Base-by-base conservation (phyloP, 2,888 invertebrate species). In the Leptopterna dolabrata region DNA sequence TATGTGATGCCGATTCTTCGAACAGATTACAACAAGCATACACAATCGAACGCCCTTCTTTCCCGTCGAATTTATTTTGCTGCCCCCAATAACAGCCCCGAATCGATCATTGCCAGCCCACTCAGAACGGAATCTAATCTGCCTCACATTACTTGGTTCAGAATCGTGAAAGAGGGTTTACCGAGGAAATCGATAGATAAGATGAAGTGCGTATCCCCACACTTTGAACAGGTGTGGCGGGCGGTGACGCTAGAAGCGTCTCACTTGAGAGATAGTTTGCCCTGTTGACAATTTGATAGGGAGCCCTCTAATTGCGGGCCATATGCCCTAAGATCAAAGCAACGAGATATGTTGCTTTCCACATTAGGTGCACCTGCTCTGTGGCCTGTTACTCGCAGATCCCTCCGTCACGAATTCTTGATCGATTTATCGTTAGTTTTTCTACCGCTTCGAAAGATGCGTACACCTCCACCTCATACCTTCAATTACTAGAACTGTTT, bases 121-220 rank as follows among this genome's bases (percentile, higher is more conserved):
- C 63, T 63, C 63, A 63, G 24, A 11, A 24, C 63, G 63, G 24
- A 63, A 63, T 27, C 19, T 63, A 63, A 63, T 63, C 63, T 63
- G 63, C 63, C 24, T 11, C 24, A 63, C 63, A 63, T 24, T 63
- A 63, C 63, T 63, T 63, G 63, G 55, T 19, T 19, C 27, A 7
- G 19, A 73, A 16, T 73, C 73, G 73, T 73, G 73, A 73, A 73
- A 73, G 73, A 73, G 73, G 73, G 73, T 73, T 36, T 73, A 51
- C 51, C 29, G 81, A 51, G 55, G 81, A 55, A 81, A 81, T 81
- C 81, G 81, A 81, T 81, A 81, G 81, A 81, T 81, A 81, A 81
- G 81, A 81, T 36, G 81, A 30, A 51, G 55, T 51, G 81, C 81
- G 81, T 51, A 51, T 24, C 30, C 51, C 81, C 30, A 45, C 24